Base-by-base conservation (phyloP, 2,797 vertebrate genomes). In the Bradypus variegatus region DNA sequence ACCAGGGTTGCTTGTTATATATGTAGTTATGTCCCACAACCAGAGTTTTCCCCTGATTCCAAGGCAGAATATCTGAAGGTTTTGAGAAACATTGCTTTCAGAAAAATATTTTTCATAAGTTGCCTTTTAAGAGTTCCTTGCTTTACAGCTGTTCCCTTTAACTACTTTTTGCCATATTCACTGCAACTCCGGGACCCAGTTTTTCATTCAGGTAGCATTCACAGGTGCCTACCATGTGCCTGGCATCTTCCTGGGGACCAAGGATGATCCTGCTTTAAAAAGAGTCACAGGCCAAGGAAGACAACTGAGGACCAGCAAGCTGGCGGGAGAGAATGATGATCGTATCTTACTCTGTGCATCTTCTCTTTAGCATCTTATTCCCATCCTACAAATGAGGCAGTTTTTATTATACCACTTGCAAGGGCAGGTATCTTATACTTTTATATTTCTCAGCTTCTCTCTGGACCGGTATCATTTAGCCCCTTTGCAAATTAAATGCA, bases 401-500 rank as follows among this genome's bases (percentile, higher is more conserved):
- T 8, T 77, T 92, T 92, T 95, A 94, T 81, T 41, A 76, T 3
- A 58, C 45, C 73, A 33, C 75, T 87, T 90, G 62, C 69, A 12
- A 80, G 92, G 65, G 65, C 91, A 18, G 38, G 53, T 55, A 38
- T 48, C 89, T 69, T 85, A 50, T 21, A 62, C 64, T 72, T 90
- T 58, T 45, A 25, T 67, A 78, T 95, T 93, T 89, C 94, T 93
- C 92, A 76, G 93, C 79, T 84, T 93, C 75, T 96, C 94, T 92
- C 94, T 77, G 93, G 90, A 91, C 94, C 88, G 36, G 90, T 94
- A 94, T 94, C 92, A 94, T 94, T 96, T 90, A 93, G 94, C 73
- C 93, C 86, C 94, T 94, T 93, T 89, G 93, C 95, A 95, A 96
- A 96, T 96, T 95, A 94, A 95, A 94, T 55, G 95, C 94, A 92